Conservation (phyloP, 1,140 invertebrate genomes). For the Ruditapes philippinarum region DNA sequence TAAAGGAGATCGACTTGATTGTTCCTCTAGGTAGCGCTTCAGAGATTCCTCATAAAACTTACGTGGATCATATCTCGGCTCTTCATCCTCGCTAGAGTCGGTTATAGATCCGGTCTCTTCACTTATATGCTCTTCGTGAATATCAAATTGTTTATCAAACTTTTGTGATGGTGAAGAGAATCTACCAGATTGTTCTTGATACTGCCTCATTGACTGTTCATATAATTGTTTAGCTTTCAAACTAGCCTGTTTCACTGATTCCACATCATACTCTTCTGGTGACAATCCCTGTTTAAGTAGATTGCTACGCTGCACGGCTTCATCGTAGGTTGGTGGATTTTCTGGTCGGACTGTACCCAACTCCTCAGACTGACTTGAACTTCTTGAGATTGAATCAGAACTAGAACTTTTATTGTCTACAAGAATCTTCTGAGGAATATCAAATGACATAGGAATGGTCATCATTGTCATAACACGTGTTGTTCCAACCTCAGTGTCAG, state of each 20-base stretch:
- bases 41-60: conserved; percentile 64
- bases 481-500: conserved; percentile 27
- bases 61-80: conserved; percentile 37
- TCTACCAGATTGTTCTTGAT: conserved; percentile 51
- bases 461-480: conserved; percentile 47
- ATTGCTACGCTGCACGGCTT: conserved; percentile 53
- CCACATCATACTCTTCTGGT: background rate
- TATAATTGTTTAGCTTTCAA: conserved; percentile 55
- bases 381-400: conserved; percentile 24
- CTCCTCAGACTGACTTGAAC: conserved; percentile 24
- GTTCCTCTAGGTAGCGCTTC: conserved; percentile 50
- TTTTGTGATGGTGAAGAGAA: conserved; percentile 29
- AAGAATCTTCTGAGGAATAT: conserved; percentile 32
- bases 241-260: conserved; percentile 48
- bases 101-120: conserved; percentile 12
- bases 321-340: conserved; percentile 49
- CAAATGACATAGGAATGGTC: conserved; percentile 42
- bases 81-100: conserved; percentile 23
- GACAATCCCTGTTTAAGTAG: conserved; percentile 58
- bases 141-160: conserved; percentile 47
- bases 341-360: conserved; percentile 6
- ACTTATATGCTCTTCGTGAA: background rate
- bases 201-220: conserved; percentile 59
- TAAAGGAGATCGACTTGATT: conserved; percentile 57
- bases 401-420: conserved; percentile 37